A percentile compares a stretch with the other conserved stretches of the same genome.
Conservation (phyloP, 2,113 vertebrate species). For the Hylia prasina region DNA sequence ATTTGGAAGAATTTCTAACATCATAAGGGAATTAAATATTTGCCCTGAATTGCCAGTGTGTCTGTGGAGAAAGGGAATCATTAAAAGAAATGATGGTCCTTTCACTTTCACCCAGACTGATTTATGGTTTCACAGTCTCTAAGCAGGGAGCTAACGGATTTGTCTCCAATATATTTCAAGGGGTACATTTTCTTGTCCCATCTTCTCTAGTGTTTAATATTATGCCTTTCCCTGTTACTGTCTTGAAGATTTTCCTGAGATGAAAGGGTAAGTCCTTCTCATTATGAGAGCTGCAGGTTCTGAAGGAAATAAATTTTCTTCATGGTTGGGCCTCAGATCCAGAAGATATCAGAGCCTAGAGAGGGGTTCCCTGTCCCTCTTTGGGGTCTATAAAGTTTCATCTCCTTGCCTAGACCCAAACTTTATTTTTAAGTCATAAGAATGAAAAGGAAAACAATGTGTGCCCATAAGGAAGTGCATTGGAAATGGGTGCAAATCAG, state of each 20-base stretch:
- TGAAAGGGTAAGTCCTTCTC: not conserved
- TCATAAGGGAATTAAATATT: not conserved
- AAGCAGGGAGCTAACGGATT: not conserved
- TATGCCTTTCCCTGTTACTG: not conserved
- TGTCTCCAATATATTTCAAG: not conserved
- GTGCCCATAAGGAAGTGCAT: not conserved
- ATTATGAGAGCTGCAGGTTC: not conserved
- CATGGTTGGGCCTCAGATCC: not conserved
- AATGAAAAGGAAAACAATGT: not conserved
- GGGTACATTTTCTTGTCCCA: accelerated
- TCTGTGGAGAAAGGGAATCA: not conserved
- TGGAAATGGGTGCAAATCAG: not conserved
- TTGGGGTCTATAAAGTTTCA: not conserved
- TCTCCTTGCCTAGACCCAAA: not conserved
- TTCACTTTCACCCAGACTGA: not conserved
- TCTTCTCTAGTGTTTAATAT: not conserved
- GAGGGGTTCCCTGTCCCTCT: not conserved
- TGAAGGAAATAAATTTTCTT: not conserved
- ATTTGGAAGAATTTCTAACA: not conserved
- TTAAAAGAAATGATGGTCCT: not conserved
- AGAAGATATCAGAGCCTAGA: not conserved
- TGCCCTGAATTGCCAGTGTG: not conserved
- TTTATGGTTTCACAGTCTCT: not conserved
- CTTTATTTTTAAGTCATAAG: not conserved
- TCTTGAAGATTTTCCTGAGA: not conserved